Evolutionary conservation across 2,888 invertebrate species (phyloP), one percentile per base, ranked within the genome.

Genomic region (Colletes collaris): DNA sequence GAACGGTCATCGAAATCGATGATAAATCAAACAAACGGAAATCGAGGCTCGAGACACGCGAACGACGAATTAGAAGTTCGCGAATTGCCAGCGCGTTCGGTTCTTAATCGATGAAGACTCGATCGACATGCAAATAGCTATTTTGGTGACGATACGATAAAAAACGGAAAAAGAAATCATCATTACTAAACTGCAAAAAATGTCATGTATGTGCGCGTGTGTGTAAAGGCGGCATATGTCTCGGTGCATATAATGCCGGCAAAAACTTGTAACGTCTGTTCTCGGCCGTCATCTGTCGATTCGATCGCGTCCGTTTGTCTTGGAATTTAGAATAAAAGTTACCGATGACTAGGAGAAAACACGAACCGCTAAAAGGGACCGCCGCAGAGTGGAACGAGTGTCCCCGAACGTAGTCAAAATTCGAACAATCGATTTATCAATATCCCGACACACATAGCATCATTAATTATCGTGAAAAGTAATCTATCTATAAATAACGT

Each of bases 241-340:
- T 81, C 63, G 46, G 55, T 86, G 85, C 81, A 73, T 77, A 85
- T 79, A 82, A 76, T 80, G 71, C 55, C 19, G n/a, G 74, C 78
- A 89, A 89, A 89, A 89, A 88, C 85, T 85, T 70, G 88, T 75
- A 84, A 76, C 82, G 81, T 85, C 82, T 85, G 78, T 81, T 86
- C 77, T 71, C 75, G 76, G 77, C 73, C 84, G 83, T 84, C 85
- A 83, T 64, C 71, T 80, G 75, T 72, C 78, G 69, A 81, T 79
- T 79, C 62, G 76, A 64, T 56, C 75, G 67, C 77, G 75, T 19
- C 16, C 64, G 0, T 37, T 40, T 27, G 6, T 53, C 56, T 40
- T 58, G 58, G 77, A 50, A 66, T 70, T 46, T 27, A 27, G 27
- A 27, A 27, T 27, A 27, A 27, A 27, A 27, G 27, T 27, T 2